Evolutionary conservation across 2,888 invertebrate species (phyloP).

Genomic region (Sylvicola fuscatus): DNA sequence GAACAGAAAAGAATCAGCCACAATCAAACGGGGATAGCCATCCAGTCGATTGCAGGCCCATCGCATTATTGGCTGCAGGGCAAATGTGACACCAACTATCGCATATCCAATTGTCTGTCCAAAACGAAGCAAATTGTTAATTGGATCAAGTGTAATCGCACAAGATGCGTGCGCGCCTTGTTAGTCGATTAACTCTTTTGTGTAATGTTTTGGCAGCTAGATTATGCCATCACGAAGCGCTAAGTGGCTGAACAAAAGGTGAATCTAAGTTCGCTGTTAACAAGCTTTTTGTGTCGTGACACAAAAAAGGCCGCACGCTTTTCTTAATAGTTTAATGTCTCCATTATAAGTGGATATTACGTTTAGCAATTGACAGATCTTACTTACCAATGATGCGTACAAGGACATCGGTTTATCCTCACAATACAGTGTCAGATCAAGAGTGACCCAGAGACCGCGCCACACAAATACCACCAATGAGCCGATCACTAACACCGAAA

Average conservation of each 20-base stretch:
- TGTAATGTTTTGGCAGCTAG: too few species aligned
- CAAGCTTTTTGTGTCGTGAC: too few species aligned
- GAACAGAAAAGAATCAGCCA: slow-evolving; percentile 58
- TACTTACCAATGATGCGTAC: slow-evolving; percentile 60
- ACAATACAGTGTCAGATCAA: slow-evolving; percentile 50
- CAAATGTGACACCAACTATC: slow-evolving; percentile 49
- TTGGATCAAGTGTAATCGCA: slow-evolving; percentile 33
- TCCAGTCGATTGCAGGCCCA: slow-evolving; percentile 45
- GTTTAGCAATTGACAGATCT: neutral
- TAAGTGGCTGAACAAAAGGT: too few species aligned
- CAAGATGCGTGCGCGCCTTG: slow-evolving; percentile 8
- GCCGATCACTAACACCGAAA: slow-evolving; percentile 67
- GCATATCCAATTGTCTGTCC: slow-evolving; percentile 44
- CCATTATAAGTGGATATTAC: too few species aligned
- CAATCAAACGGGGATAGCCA: slow-evolving; percentile 42
- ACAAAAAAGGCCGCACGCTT: too few species aligned
- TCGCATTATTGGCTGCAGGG: slow-evolving; percentile 51
- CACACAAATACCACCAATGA: slow-evolving; percentile 74
- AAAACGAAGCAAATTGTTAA: too few species aligned
- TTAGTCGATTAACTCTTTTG: too few species aligned
- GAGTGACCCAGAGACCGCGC: slow-evolving; percentile 67
- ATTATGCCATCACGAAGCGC: too few species aligned
- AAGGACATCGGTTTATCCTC: slow-evolving; percentile 43
- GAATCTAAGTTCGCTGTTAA: too few species aligned
- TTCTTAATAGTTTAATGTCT: too few species aligned